Conservation (phyloP, 2,888 invertebrate genomes). For the Podotricha telesiphe region DNA sequence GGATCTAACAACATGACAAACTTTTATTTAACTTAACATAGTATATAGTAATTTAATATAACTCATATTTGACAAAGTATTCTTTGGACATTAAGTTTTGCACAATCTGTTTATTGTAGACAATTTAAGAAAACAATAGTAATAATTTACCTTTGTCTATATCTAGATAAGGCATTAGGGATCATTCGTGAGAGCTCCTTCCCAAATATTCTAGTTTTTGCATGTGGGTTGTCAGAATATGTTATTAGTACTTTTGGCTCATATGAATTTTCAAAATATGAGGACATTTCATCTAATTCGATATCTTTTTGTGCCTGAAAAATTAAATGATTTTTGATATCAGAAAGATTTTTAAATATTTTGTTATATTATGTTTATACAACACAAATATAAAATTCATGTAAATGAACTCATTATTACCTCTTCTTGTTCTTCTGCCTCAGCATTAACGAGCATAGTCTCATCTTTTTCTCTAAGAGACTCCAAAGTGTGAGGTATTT, state of each 20-base stretch:
- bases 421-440: slow-evolving; percentile 90
- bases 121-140: slow-evolving; percentile 10
- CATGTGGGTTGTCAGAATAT: slow-evolving; percentile 95
- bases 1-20: no score
- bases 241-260: slow-evolving; percentile 98
- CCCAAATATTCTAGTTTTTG: slow-evolving; percentile 95
- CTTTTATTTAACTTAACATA: no score
- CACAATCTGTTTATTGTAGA: no score
- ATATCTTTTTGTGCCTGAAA: slow-evolving; percentile 86
- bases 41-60: no score
- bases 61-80: no score
- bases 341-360: no score
- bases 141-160: slow-evolving; percentile 85
- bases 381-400: no score
- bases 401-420: slow-evolving; percentile 56
- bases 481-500: slow-evolving; percentile 95
- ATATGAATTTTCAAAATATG: slow-evolving; percentile 92
- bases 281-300: slow-evolving; percentile 92
- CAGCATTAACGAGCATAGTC: slow-evolving; percentile 90
- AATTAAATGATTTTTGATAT: background rate
- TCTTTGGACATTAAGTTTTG: no score
- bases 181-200: slow-evolving; percentile 95
- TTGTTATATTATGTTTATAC: no score
- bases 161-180: slow-evolving; percentile 94
- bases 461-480: slow-evolving; percentile 95